A percentile compares a stretch with the other conserved stretches of the same genome.
Evolutionary conservation across 2,888 invertebrate genomes (phyloP).

Genomic region (Galeopsomyia nigrocyanea): DNA sequence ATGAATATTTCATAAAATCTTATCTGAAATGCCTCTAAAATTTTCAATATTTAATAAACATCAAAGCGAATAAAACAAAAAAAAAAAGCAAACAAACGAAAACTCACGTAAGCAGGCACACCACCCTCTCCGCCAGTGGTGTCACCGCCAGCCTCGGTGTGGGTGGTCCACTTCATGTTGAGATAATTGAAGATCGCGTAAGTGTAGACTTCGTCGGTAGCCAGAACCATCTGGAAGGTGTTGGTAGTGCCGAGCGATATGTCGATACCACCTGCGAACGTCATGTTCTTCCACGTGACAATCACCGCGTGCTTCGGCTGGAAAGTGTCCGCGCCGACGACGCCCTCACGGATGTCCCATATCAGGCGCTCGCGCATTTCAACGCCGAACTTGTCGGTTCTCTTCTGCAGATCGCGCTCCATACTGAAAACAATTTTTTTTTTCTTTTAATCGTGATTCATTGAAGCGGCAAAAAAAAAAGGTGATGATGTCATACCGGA

Average conservation of each 20-base stretch:
- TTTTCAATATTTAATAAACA: not conserved
- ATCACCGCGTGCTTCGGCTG: conserved; percentile 91
- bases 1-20: no score
- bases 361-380: conserved; percentile 87
- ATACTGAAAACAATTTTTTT: conserved; percentile 66
- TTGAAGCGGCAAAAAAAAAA: not conserved
- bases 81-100: not conserved
- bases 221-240: conserved; percentile 94
- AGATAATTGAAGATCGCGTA: conserved; percentile 97
- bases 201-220: conserved; percentile 93
- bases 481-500: conserved; percentile 70
- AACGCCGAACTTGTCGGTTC: conserved; percentile 87
- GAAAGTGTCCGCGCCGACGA: conserved; percentile 92
- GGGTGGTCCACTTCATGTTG: conserved; percentile 90
- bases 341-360: conserved; percentile 91
- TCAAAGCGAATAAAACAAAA: not conserved
- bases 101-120: conserved; percentile 86
- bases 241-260: conserved; percentile 89
- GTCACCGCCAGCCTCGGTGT: conserved; percentile 92
- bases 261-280: conserved; percentile 90
- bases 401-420: conserved; percentile 78
- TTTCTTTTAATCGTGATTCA: not conserved
- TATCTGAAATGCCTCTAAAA: no score
- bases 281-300: conserved; percentile 96
- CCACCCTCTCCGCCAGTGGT: conserved; percentile 90